These are phyloP conservation scores for Colaptes auratus DNA, from an alignment of 2,113 vertebrate species.

Conservation along the genomic window DNA sequence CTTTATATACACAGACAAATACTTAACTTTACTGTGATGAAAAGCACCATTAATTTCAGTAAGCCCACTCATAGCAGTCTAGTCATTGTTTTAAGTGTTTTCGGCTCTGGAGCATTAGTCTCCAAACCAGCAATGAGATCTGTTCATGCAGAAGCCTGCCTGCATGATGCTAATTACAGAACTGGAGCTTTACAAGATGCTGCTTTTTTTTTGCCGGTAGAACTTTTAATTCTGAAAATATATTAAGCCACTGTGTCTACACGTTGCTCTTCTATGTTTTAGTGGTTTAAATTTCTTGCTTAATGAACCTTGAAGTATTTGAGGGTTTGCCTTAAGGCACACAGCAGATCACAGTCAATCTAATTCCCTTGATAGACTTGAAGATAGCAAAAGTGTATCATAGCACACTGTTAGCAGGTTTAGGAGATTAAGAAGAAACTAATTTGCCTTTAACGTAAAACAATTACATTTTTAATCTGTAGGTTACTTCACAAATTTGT, in stretches of 20 bases:
- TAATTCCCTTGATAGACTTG: neutral
- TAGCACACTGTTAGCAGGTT: neutral
- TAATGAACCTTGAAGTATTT: slow-evolving; percentile 51
- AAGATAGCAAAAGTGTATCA: neutral
- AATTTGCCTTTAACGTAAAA: neutral
- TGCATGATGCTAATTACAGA: neutral
- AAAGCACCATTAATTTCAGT: slow-evolving; percentile 16
- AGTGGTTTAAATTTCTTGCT: slow-evolving; percentile 33
- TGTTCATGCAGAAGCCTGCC: slow-evolving; percentile 17
- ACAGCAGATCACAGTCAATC: neutral
- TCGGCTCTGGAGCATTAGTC: neutral
- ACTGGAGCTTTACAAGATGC: neutral
- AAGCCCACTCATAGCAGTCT: neutral
- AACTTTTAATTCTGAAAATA: slow-evolving; percentile 42
- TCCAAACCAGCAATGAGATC: neutral
- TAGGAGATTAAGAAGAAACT: slow-evolving; percentile 10
- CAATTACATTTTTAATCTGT: neutral
- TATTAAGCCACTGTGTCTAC: slow-evolving; percentile 2
- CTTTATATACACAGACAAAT: neutral
- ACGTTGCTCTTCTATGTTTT: neutral
- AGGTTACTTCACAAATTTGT: neutral
- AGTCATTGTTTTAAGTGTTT: neutral
- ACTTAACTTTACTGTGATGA: neutral
- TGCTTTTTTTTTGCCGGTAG: neutral
- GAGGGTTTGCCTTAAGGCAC: slow-evolving; percentile 49